These are phyloP conservation scores for Synanthedon vespiformis DNA, from an alignment of 2,888 invertebrate genomes.

Conservation along the genomic window DNA sequence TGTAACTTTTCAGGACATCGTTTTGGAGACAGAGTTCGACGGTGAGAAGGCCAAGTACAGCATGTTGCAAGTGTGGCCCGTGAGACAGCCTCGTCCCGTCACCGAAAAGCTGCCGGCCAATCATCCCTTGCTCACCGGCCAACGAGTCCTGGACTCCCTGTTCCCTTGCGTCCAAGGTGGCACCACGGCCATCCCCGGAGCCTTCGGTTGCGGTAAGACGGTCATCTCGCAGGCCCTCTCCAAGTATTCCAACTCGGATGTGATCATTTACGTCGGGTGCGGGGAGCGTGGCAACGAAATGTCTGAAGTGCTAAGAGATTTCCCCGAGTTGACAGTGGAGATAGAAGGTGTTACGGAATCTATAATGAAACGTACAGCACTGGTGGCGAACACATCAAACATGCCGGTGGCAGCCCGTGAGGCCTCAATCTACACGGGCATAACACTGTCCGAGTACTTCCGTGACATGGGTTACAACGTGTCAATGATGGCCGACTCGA, in stretches of 20 bases:
- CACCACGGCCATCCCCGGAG: conserved; percentile 98
- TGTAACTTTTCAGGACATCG: conserved; percentile 78
- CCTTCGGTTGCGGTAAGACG: conserved; percentile 99
- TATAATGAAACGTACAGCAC: conserved; percentile 99
- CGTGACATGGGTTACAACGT: conserved; percentile 99
- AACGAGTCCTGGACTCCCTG: conserved; percentile 96
- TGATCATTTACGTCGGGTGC: conserved; percentile 99
- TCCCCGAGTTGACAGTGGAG: conserved; percentile 97
- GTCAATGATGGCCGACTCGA: conserved; percentile 99
- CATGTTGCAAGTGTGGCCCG: conserved; percentile 99
- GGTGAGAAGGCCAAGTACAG: conserved; percentile 91
- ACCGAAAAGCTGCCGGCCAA: conserved; percentile 99
- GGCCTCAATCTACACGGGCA: conserved; percentile 92
- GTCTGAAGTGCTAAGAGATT: conserved; percentile 99
- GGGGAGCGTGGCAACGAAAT: conserved; percentile 99
- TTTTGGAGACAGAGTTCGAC: conserved; percentile 98
- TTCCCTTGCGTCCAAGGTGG: conserved; percentile 99
- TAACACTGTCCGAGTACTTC: conserved; percentile 99
- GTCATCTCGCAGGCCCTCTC: conserved; percentile 99
- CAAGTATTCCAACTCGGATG: conserved; percentile 99
- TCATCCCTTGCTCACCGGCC: conserved; percentile 97
- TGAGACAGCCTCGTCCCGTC: conserved; percentile 95
- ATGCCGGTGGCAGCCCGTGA: conserved; percentile 99
- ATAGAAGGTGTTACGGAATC: conserved; percentile 97
- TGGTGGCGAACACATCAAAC: conserved; percentile 99